Evolutionary conservation across 2,888 invertebrate genomes (phyloP), one percentile per base, ranked within the genome.

Genomic region (Siphlonurus alternatus): DNA sequence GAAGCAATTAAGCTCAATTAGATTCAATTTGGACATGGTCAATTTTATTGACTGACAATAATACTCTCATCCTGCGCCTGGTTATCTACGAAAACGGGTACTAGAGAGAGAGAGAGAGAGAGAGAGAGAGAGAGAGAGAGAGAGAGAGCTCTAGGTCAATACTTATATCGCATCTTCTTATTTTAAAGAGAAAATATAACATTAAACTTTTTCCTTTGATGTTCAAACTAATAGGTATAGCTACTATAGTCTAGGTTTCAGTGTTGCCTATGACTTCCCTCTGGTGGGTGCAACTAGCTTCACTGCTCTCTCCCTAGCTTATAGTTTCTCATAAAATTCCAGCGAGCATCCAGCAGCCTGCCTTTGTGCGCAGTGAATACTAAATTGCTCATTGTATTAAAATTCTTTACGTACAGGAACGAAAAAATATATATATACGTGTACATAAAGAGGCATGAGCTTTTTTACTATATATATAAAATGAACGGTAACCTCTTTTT

Each of bases 371-470:
- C 38, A 38, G 7, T 20, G 56, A 56, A 56, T 56, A 22, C 19
- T 56, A 56, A 56, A 56, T 56, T 56, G 56, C 56, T 56, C 56
- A 56, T 56, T 56, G 56, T 56, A 56, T 56, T 56, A 56, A 56
- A 56, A 56, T 56, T 56, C 56, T 56, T 56, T 56, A 22, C 56
- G 56, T 5, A 56, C 56, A 10, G 7, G 7, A n/a, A 56, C 7
- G 20, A 56, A 56, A 56, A 18, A 56, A 10, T 56, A 56, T 56
- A 22, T 56, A 56, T 56, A 56, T 56, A 56, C 56, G 15, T 38
- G 22, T 56, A 20, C 7, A 56, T 10, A 56, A 15, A 56, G 38
- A 38, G 15, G 38, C 5, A 56, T n/a, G 5, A 38, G 38, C 15
- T 38, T 38, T 38, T 38, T 38, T 38, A 10, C 5, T 10, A 38